Conservation (phyloP, 2,888 invertebrate genomes). For the Temnothorax rugatulus region DNA sequence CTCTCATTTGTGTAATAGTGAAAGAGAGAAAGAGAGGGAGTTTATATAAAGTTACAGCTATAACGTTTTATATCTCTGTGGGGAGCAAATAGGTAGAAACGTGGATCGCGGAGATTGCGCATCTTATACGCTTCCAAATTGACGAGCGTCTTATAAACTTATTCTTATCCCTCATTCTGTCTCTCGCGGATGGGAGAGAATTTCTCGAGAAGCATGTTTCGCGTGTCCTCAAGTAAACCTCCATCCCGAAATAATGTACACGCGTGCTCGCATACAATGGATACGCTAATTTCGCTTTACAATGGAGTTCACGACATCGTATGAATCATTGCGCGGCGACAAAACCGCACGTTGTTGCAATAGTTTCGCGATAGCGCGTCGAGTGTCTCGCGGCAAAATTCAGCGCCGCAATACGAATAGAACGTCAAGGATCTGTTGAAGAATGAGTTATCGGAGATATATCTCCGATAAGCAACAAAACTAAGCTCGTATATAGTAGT, state of each 20-base stretch:
- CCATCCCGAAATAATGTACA: background rate
- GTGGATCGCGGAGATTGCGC: background rate
- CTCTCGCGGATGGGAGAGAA: background rate
- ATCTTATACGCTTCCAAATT: background rate
- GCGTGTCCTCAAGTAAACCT: background rate
- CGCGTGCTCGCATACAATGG: conserved; percentile 28
- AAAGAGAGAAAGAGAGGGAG: background rate
- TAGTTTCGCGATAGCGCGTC: conserved; percentile 4
- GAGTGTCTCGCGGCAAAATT: background rate
- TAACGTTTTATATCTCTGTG: conserved; percentile 1
- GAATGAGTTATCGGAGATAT: background rate
- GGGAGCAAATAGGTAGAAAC: background rate
- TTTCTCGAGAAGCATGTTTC: background rate
- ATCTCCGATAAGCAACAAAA: background rate
- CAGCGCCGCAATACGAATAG: background rate
- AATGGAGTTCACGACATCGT: conserved; percentile 12
- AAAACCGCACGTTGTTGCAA: conserved; percentile 24
- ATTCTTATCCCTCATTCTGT: background rate
- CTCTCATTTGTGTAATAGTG: background rate
- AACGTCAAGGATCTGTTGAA: background rate
- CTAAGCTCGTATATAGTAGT: background rate
- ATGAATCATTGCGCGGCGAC: conserved; percentile 23
- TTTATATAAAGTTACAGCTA: conserved; percentile 2
- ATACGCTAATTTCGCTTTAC: conserved; percentile 46
- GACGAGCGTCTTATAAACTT: background rate